These are phyloP conservation scores for Gorsachius goisagi DNA, from an alignment of 2,113 vertebrate species.

Conservation along the genomic window DNA sequence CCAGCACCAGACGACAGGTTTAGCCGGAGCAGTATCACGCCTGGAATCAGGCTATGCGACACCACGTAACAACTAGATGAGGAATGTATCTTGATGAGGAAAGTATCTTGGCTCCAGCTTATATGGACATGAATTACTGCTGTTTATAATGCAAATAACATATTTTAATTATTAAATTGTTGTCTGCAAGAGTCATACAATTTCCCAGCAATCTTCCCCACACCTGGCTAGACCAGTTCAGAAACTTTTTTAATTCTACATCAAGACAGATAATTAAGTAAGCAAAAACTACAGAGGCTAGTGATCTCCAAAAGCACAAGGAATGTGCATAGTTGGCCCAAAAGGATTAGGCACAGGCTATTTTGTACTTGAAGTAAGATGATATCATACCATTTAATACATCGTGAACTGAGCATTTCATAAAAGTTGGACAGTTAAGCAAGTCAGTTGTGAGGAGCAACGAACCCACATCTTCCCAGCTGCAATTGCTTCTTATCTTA, in stretches of 20 bases:
- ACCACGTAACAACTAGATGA: not conserved
- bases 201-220: not conserved
- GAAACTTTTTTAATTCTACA: not conserved
- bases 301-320: not conserved
- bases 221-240: not conserved
- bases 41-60: not conserved
- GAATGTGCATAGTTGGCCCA: not conserved
- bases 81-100: not conserved
- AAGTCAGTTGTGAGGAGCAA: no score
- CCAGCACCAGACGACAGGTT: not conserved
- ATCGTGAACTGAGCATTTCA: accelerated
- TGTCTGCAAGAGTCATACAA: not conserved
- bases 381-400: no score
- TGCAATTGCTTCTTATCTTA: not conserved
- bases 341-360: not conserved
- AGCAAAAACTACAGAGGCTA: not conserved
- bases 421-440: not conserved
- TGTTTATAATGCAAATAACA: not conserved
- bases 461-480: not conserved
- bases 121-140: not conserved
- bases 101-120: not conserved
- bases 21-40: not conserved
- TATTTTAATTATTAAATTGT: not conserved
- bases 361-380: not conserved
- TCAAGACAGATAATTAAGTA: not conserved